Evolutionary conservation across 1,140 invertebrate genomes (phyloP).

Genomic region (Pentalonia nigronervosa): DNA sequence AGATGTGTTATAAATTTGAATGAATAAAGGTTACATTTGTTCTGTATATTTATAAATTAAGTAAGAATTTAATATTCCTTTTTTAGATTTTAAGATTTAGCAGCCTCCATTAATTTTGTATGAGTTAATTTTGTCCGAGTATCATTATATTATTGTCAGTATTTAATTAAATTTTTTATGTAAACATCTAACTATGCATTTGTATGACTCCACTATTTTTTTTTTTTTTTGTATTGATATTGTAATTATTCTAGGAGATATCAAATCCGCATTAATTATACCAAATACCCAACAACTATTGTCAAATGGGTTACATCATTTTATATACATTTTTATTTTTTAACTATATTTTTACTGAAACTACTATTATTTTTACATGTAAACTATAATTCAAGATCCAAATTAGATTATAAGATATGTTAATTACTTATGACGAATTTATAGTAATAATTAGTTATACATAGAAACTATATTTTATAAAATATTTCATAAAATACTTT

Average conservation of each 20-base stretch:
- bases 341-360: constrained; percentile 8
- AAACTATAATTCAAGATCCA: background rate
- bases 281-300: background rate
- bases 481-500: constrained; percentile 8
- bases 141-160: constrained; percentile 21
- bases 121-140: constrained; percentile 7
- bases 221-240: background rate
- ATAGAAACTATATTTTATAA: constrained; percentile 27
- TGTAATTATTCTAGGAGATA: constrained; percentile 22
- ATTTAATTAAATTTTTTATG: background rate
- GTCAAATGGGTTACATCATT: background rate
- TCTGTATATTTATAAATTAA: constrained; percentile 17
- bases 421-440: constrained; percentile 48
- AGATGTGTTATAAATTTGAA: background rate
- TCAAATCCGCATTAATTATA: constrained; percentile 32
- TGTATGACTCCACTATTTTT: background rate
- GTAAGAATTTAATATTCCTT: background rate
- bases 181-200: background rate
- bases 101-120: background rate
- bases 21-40: background rate
- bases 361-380: constrained; percentile 40
- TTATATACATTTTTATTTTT: constrained; percentile 33
- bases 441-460: constrained; percentile 2
- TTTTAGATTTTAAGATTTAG: constrained; percentile 7
- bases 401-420: constrained; percentile 29